phyloP scores from a whole-genome alignment of 1,140 invertebrate species.

The Andrena cerasifolii region DNA sequence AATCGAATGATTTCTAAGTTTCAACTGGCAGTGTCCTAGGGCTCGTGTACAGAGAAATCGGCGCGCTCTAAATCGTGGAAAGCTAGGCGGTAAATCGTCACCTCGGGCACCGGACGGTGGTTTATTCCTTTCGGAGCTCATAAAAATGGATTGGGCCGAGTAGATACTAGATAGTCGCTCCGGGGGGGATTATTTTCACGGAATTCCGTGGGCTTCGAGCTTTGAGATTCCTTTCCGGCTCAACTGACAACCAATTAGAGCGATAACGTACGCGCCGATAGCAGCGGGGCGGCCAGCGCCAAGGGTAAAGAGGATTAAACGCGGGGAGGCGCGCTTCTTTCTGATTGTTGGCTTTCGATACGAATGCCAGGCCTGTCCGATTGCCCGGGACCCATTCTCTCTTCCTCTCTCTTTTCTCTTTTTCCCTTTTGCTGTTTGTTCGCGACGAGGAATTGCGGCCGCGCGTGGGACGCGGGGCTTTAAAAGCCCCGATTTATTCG shows the following conservation, averaged over 20 bases:
- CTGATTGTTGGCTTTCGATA: slow-evolving; percentile 33
- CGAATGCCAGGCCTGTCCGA: slow-evolving; percentile 4
- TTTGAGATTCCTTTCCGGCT: slow-evolving; percentile 50
- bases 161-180: not conserved
- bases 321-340: slow-evolving; percentile 1
- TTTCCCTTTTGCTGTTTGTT: not conserved
- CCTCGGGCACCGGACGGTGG: not conserved
- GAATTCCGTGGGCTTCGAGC: slow-evolving; percentile 46
- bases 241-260: slow-evolving; percentile 55
- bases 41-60: no score
- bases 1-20: slow-evolving; percentile 1
- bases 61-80: not conserved
- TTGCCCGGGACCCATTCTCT: not conserved
- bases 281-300: not conserved
- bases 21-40: no score
- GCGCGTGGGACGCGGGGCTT: not conserved
- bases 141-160: slow-evolving; percentile 35
- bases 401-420: no score
- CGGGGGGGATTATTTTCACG: slow-evolving; percentile 32
- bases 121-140: not conserved
- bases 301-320: slow-evolving; percentile 47
- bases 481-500: slow-evolving; percentile 23
- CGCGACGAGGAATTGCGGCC: not conserved
- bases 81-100: not conserved
- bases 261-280: slow-evolving; percentile 32